Evolutionary conservation across 2,113 vertebrate genomes (phyloP).

Genomic region (Neogobius melanostomus): DNA sequence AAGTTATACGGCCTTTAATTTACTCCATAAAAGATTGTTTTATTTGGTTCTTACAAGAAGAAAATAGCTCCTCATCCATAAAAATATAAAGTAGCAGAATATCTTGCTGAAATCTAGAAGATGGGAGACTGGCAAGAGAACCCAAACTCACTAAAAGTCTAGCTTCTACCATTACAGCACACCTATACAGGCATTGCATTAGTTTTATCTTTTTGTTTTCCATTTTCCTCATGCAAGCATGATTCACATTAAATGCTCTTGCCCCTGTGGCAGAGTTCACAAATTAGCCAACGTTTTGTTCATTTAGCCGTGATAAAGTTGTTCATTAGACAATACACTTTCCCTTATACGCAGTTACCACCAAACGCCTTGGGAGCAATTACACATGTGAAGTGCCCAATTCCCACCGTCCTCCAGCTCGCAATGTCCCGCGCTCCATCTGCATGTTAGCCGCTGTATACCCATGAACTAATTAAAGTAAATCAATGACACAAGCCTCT

Average conservation of each 20-base stretch:
- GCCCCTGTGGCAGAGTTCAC: conserved; percentile 61
- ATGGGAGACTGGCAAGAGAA: neutral
- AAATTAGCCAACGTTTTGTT: conserved; percentile 68
- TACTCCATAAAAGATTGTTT: too few relatives aligned
- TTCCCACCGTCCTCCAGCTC: conserved; percentile 60
- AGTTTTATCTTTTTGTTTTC: conserved; percentile 18
- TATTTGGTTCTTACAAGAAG: too few relatives aligned
- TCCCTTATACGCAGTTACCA: conserved; percentile 67
- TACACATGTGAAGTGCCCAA: conserved; percentile 74
- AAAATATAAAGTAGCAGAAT: too few relatives aligned
- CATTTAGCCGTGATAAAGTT: conserved; percentile 64
- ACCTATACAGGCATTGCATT: conserved; percentile 30
- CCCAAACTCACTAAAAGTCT: conserved; percentile 15
- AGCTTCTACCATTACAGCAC: conserved; percentile 7
- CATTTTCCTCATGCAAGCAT: conserved; percentile 45
- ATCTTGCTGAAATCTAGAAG: too few relatives aligned
- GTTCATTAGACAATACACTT: conserved; percentile 67
- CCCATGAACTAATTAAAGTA: conserved; percentile 78
- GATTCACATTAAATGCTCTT: conserved; percentile 60
- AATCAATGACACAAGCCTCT: conserved; percentile 77
- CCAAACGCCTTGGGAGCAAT: conserved; percentile 73
- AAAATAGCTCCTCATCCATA: too few relatives aligned
- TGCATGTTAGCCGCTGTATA: conserved; percentile 69
- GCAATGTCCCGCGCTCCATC: conserved; percentile 63
- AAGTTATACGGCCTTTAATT: too few relatives aligned